Conservation (phyloP, 2,888 invertebrate genomes). For the Orchesella flavescens region DNA sequence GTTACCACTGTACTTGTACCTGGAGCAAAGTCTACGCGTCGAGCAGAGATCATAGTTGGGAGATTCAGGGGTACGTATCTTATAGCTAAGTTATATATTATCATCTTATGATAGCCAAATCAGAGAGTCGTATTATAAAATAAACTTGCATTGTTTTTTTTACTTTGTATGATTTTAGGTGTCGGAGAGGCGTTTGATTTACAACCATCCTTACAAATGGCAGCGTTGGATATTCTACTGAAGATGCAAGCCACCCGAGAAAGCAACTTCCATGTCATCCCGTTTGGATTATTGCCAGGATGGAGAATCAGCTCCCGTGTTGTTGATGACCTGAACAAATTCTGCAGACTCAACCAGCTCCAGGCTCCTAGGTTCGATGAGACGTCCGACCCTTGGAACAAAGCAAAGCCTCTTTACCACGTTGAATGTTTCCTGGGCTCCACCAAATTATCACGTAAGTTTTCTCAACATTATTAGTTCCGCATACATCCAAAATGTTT, state of each 20-base stretch:
- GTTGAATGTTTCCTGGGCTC: no score
- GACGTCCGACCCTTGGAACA: not conserved
- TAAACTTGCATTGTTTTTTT: no score
- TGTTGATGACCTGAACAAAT: not conserved
- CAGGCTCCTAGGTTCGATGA: constrained; percentile 1
- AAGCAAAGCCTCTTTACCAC: not conserved
- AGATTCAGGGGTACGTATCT: constrained; percentile 26
- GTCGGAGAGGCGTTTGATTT: constrained; percentile 33
- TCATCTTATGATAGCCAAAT: no score
- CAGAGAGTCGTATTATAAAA: no score
- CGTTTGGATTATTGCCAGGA: constrained; percentile 41
- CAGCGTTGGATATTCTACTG: constrained; percentile 29
- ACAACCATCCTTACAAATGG: constrained; percentile 40
- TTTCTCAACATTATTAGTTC: no score
- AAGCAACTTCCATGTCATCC: not conserved
- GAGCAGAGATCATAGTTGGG: constrained; percentile 28
- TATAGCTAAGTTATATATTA: no score
- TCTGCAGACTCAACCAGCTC: constrained; percentile 28
- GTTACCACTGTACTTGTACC: not conserved
- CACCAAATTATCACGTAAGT: no score
- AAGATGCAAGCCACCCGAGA: not conserved
- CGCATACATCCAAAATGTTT: no score
- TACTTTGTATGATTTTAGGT: constrained; percentile 14
- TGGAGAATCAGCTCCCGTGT: constrained; percentile 36
- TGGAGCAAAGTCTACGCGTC: not conserved